Evolutionary conservation across 2,888 invertebrate genomes (phyloP).

Genomic region (Metacarcinus magister): DNA sequence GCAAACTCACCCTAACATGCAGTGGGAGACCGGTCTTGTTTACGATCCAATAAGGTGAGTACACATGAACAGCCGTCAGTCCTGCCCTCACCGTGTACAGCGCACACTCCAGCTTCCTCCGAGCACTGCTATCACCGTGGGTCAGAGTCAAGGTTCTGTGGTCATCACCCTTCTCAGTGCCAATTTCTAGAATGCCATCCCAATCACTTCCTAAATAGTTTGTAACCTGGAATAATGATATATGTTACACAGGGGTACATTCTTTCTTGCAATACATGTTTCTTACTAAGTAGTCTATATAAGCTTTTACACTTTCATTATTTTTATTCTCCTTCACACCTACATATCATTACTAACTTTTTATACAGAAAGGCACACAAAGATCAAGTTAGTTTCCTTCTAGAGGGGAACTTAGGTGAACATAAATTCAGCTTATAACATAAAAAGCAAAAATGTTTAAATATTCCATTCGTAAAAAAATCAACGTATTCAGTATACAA

Average conservation of each 20-base stretch:
- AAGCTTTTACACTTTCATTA: background rate
- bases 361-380: background rate
- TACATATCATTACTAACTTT: background rate
- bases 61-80: slow-evolving; percentile 89
- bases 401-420: background rate
- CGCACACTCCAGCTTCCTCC: slow-evolving; percentile 89
- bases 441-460: background rate
- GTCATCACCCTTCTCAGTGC: slow-evolving; percentile 88
- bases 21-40: slow-evolving; percentile 94
- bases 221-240: slow-evolving; percentile 85
- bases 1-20: slow-evolving; percentile 89
- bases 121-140: slow-evolving; percentile 88
- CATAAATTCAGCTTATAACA: background rate
- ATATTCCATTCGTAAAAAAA: background rate
- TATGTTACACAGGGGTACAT: background rate
- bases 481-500: background rate
- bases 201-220: slow-evolving; percentile 90
- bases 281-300: background rate
- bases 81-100: slow-evolving; percentile 88
- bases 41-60: slow-evolving; percentile 94
- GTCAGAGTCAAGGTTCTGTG: slow-evolving; percentile 89
- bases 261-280: background rate
- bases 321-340: background rate
- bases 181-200: slow-evolving; percentile 89
- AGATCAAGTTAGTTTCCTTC: background rate